A percentile compares a stretch with the other conserved stretches of the same genome.
phyloP scores from a whole-genome alignment of 37 sponge, comb jelly and placozoan species.

The Dysidea cf. avara region DNA sequence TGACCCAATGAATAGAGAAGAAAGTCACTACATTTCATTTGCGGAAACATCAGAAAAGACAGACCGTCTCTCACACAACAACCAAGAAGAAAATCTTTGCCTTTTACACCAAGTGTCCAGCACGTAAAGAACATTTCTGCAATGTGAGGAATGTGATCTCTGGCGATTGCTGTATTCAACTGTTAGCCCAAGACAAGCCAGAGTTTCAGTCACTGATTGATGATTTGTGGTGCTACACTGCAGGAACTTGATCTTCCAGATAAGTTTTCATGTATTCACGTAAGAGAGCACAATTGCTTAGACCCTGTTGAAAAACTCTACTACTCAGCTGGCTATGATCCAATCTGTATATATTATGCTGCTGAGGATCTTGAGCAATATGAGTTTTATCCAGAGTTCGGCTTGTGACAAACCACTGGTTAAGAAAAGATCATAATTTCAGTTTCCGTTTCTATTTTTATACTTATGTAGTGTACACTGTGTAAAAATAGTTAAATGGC shows the following conservation, averaged over 20 bases:
- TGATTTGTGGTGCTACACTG: conserved; percentile 10
- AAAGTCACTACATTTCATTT: conserved; percentile 25
- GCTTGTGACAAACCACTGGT: too few relatives aligned
- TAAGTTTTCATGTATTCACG: not conserved
- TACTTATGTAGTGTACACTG: too few relatives aligned
- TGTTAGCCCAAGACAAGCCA: not conserved
- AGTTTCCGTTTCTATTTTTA: too few relatives aligned
- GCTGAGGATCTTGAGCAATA: too few relatives aligned
- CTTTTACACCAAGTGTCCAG: conserved; percentile 11
- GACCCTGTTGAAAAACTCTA: too few relatives aligned
- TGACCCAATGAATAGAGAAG: conserved; percentile 5
- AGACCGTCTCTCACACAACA: conserved; percentile 1
- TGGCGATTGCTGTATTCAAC: conserved; percentile 16
- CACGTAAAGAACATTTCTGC: conserved; percentile 30
- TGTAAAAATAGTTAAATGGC: too few relatives aligned
- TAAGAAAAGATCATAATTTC: too few relatives aligned
- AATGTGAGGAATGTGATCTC: conserved; percentile 35
- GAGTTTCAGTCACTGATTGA: conserved; percentile 7
- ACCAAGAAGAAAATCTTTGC: conserved; percentile 14
- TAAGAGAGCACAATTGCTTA: conserved; percentile 1
- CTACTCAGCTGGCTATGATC: too few relatives aligned
- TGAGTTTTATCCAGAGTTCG: too few relatives aligned
- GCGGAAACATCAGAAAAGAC: not conserved
- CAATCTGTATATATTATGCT: too few relatives aligned
- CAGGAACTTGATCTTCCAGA: conserved; percentile 21